Percentiles rank a stretch among this genome's conserved stretches.
phyloP scores from a whole-genome alignment of 1,140 invertebrate genomes.

The Anthonomus grandis region DNA sequence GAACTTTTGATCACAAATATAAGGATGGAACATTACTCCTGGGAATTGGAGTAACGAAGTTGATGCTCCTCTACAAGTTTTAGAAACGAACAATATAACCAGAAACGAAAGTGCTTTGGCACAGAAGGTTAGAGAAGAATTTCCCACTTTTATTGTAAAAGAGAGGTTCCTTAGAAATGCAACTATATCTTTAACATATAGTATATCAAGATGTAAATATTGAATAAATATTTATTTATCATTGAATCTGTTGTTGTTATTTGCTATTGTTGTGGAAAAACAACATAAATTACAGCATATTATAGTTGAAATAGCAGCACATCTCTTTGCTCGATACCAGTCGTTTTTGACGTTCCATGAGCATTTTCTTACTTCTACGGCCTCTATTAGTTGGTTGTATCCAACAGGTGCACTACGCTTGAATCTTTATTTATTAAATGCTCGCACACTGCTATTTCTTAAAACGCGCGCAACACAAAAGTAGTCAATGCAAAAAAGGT shows the following conservation, averaged over 20 bases:
- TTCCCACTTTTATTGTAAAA: background rate
- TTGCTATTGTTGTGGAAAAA: background rate
- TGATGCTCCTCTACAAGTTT: background rate
- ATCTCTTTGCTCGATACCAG: background rate
- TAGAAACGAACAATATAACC: background rate
- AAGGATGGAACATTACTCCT: background rate
- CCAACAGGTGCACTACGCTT: background rate
- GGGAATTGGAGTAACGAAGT: background rate
- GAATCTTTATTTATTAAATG: background rate
- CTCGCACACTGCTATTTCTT: background rate
- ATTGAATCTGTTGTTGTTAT: constrained; percentile 5
- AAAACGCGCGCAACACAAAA: background rate
- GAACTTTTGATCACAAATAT: constrained; percentile 5
- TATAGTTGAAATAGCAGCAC: background rate
- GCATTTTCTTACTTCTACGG: background rate
- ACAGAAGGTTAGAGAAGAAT: constrained; percentile 5
- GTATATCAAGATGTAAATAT: background rate
- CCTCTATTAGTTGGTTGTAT: background rate
- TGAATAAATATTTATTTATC: constrained; percentile 4
- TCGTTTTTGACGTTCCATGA: background rate
- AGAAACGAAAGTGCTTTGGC: background rate
- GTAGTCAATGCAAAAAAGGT: background rate
- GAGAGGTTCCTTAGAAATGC: constrained; percentile 2
- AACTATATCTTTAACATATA: constrained; percentile 1
- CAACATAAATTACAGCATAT: constrained; percentile 4